Evolutionary conservation across 2,888 invertebrate genomes (phyloP).

Genomic region (Drosophila paranaensis): DNA sequence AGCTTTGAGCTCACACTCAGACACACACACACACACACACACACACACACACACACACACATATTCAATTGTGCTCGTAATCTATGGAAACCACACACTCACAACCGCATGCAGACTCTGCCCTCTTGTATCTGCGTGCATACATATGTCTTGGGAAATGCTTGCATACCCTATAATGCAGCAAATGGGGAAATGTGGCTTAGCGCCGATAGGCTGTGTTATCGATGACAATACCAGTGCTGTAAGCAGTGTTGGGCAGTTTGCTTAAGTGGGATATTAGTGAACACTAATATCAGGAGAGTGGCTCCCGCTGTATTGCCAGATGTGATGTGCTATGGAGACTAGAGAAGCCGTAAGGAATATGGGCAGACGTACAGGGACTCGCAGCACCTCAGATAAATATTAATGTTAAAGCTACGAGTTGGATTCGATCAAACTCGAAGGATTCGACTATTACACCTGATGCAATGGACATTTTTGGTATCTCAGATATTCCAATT

Average conservation of each 20-base stretch:
- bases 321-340: too few relatives aligned
- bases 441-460: not conserved
- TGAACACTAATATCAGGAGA: too few relatives aligned
- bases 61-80: slow-evolving; percentile 66
- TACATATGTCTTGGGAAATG: slow-evolving; percentile 48
- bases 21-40: slow-evolving; percentile 13
- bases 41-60: slow-evolving; percentile 25
- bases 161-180: slow-evolving; percentile 8
- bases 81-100: slow-evolving; percentile 67
- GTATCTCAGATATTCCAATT: slow-evolving; percentile 28
- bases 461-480: slow-evolving; percentile 18
- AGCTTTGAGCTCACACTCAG: slow-evolving; percentile 27
- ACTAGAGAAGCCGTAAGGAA: too few relatives aligned
- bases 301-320: too few relatives aligned
- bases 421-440: too few relatives aligned
- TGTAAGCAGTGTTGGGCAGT: too few relatives aligned
- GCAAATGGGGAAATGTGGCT: not conserved
- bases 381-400: too few relatives aligned
- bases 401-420: too few relatives aligned
- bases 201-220: too few relatives aligned
- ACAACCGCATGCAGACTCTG: slow-evolving; percentile 18
- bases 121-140: slow-evolving; percentile 16
- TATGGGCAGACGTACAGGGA: too few relatives aligned
- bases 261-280: too few relatives aligned
- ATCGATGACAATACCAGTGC: too few relatives aligned